phyloP scores from a whole-genome alignment of 2,797 vertebrate species.

The Tenualosa thibaudeaui region DNA sequence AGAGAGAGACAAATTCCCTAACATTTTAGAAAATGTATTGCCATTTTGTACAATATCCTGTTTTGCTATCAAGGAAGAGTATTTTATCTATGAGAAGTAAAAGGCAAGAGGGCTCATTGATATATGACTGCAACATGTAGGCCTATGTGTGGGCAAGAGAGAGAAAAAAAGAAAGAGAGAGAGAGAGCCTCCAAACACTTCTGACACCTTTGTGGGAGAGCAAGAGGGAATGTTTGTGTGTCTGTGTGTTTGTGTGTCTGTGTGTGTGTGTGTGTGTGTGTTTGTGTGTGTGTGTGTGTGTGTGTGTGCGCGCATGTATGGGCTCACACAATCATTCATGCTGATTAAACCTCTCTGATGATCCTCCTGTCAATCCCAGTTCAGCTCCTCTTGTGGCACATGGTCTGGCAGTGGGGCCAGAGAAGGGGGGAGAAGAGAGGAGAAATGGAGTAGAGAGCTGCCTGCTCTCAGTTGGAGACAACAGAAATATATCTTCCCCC shows the following conservation, averaged over 20 bases:
- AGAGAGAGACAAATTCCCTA: neutral
- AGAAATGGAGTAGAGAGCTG: neutral
- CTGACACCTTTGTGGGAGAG: neutral
- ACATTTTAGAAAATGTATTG: neutral
- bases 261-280: neutral
- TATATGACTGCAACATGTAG: neutral
- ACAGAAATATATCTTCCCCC: neutral
- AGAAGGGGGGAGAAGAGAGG: neutral
- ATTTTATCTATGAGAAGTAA: neutral
- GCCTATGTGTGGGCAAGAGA: neutral
- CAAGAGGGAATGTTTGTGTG: neutral
- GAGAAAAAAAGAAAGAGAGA: neutral
- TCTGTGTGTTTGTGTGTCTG: neutral
- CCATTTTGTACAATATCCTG: neutral
- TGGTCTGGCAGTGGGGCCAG: neutral
- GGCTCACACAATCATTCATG: neutral
- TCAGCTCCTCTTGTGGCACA: neutral
- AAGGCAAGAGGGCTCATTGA: neutral
- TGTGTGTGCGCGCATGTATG: neutral
- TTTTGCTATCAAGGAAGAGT: neutral
- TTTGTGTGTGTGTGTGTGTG: neutral
- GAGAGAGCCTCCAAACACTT: neutral
- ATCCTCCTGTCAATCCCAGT: neutral
- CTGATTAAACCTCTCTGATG: conserved; percentile 9
- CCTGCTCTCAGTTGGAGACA: neutral